Base-by-base conservation (phyloP, 2,113 vertebrate species). In the Meles meles region DNA sequence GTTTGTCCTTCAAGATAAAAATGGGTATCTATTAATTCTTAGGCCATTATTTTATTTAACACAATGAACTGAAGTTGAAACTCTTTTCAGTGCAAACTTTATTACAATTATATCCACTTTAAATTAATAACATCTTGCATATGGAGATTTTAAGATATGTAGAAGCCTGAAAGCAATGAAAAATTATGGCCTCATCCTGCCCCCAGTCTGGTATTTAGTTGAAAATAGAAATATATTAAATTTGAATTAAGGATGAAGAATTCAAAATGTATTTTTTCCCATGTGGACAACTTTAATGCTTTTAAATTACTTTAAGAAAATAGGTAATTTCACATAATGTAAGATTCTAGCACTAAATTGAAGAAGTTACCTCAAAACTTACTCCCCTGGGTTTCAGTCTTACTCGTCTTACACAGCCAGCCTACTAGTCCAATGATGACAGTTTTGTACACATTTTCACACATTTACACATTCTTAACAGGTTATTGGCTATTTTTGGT, bases 1-100 rank as follows among this genome's bases (percentile, higher is more conserved):
- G 25, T 90, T 96, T 86, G 34, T 20, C 44, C 31, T 95, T 93
- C 81, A 65, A 96, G 81, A 88, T 77, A 82, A 96, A 96, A 91
- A 80, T 27, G 69, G 63, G 11, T 88, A 63, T 29, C 61, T 80
- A 49, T 74, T 93, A 42, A 93, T 97, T 96, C 34, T 31, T 44
- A 90, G 49, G 39, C 34, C 25, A 80, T 93, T 88, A 80, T 82
- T 90, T 63, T 71, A 86, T 77, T 77, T 71, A 83, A 69, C 37
- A 79, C 29, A 88, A 69, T 80, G 31, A 65, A 87, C n/a, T 88
- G 44, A 52, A 59, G 31, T 82, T 49, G 47, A 88, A 86, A 88
- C 13, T 94, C 55, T 55, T 88, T 7, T 89, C 49, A 55, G 29
- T 85, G 25, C 3, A 29, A 88, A 81, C 49, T 42, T 74, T 67